A percentile compares a stretch with the other conserved stretches of the same genome.
Evolutionary conservation across 1,140 invertebrate species (phyloP).

Genomic region (Pentalonia nigronervosa): DNA sequence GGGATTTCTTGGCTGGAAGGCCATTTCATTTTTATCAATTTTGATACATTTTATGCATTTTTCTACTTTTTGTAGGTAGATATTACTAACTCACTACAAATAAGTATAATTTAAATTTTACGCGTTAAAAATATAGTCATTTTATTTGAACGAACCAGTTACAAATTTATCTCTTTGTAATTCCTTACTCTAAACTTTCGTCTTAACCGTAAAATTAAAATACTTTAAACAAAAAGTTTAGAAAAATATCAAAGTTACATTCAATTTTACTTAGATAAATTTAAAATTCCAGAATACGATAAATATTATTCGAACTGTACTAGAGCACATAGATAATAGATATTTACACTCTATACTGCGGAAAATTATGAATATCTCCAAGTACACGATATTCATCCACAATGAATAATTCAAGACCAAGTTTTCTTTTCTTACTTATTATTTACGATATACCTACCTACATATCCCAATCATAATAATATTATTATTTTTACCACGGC

Average conservation of each 20-base stretch:
- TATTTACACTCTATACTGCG: not conserved
- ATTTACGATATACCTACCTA: not conserved
- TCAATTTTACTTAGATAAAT: not conserved
- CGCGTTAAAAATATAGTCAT: not conserved
- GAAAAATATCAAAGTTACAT: not conserved
- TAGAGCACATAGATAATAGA: not conserved
- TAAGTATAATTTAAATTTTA: too few species aligned
- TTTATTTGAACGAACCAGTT: not conserved
- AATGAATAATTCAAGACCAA: not conserved
- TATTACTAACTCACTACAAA: too few species aligned
- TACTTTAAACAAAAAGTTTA: not conserved
- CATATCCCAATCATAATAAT: not conserved
- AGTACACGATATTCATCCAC: not conserved
- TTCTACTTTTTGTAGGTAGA: too few species aligned
- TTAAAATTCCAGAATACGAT: not conserved
- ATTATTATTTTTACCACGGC: not conserved
- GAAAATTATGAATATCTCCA: not conserved
- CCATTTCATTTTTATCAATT: too few species aligned
- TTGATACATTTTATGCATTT: too few species aligned
- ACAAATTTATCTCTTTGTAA: not conserved
- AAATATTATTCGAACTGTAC: not conserved
- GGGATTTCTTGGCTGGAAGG: too few species aligned
- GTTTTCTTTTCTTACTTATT: not conserved
- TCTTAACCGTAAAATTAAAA: not conserved
- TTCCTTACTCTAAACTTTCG: not conserved